phyloP scores from a whole-genome alignment of 2,113 vertebrate species.

The Fulica atra region DNA sequence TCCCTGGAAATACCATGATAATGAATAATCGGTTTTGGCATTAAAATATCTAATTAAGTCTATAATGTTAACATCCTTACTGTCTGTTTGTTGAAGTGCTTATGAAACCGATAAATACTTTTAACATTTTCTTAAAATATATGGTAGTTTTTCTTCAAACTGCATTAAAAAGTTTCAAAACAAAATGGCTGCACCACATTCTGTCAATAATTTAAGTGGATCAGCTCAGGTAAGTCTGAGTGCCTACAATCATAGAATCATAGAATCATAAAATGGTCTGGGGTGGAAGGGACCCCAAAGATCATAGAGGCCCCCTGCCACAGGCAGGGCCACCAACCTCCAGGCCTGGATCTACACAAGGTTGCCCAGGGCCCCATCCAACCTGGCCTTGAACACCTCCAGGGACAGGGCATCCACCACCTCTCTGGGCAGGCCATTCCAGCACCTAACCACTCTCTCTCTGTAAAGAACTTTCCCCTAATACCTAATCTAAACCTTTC shows the following conservation, averaged over 20 bases:
- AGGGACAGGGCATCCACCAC: too few relatives aligned
- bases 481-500: too few relatives aligned
- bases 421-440: too few relatives aligned
- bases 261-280: too few relatives aligned
- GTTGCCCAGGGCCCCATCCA: too few relatives aligned
- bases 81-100: not conserved
- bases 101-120: not conserved
- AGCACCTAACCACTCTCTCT: too few relatives aligned
- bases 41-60: not conserved
- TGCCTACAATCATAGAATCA: not conserved
- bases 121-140: not conserved
- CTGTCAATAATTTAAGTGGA: not conserved
- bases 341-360: too few relatives aligned
- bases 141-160: not conserved
- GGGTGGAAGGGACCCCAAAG: too few relatives aligned
- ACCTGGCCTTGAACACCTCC: too few relatives aligned
- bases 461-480: too few relatives aligned
- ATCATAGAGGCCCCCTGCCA: too few relatives aligned
- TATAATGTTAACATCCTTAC: not conserved
- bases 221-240: not conserved
- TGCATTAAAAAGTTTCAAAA: not conserved
- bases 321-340: too few relatives aligned
- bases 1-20: not conserved
- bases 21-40: not conserved
- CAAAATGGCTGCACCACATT: not conserved